Evolutionary conservation across 2,888 invertebrate genomes (phyloP), one percentile per base, ranked within the genome.

Genomic region (Amaurobius ferox): DNA sequence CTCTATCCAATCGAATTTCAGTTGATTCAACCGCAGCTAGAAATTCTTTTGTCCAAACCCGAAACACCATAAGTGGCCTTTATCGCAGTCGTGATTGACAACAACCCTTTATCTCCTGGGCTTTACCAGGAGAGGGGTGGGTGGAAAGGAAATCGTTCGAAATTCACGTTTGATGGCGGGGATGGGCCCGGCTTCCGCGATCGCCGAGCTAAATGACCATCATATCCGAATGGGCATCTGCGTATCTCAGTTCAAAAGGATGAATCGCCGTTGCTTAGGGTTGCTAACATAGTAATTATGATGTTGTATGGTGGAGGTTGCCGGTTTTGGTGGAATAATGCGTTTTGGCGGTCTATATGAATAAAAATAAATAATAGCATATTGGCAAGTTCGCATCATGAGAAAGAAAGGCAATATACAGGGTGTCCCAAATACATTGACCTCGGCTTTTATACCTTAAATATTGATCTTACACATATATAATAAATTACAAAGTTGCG

Each of bases 131-230:
- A 19, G 30, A 66, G 66, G 11, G 35, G 48, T 23, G 61, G 40
- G 23, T n/a, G 28, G 19, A n/a, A 23, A 68, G 61, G 81, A 83
- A 83, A 83, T 76, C 39, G 81, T 61, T 74, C 70, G 76, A 83
- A 83, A 83, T 83, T 83, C 81, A 40, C 64, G 62, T 76, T 71
- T 76, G 81, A 62, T 70, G 68, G 62, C 73, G 66, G 35, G 66
- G 19, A 19, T 35, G 35, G n/a, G 61, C 68, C 74, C 44, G 73
- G 74, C 81, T 83, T 83, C 81, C 76, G 81, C 76, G 44, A 70
- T 76, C 70, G 35, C 44, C 64, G 29, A 62, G 44, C 76, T 76
- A 83, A 83, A 83, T 83, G 81, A 68, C 81, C 81, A 83, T 71
- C 76, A 55, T 80, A 73, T 80, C 80, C 81, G 64, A 83, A 70